Base-by-base conservation (phyloP, 2,888 invertebrate genomes). In the Dascillus cervinus region DNA sequence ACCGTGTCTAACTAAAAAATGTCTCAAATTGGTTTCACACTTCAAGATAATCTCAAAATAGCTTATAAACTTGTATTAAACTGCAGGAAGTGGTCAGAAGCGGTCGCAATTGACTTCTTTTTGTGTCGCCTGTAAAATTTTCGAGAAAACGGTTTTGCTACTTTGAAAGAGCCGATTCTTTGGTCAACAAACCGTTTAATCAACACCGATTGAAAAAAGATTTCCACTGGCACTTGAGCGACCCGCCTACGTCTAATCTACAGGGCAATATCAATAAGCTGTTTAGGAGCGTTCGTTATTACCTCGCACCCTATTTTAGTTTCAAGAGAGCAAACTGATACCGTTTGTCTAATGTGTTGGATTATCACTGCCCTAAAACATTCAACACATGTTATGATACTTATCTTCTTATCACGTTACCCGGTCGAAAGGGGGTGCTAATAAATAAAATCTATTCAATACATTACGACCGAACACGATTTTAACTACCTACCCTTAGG, bases 331-430 rank as follows among this genome's bases (percentile, higher is more conserved):
- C n/a, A n/a, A n/a, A n/a, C 22, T 37, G 34, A 38, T 38, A 34
- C 34, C 11, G 40, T 47, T 47, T 44, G 45, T 34, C 42, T 47
- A 47, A 47, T 47, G 46, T 40, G 44, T 38, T 29, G 44, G 46
- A 49, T 49, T 49, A 49, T 45, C 44, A 36, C 31, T 37, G 38
- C 43, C 46, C 43, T 37, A 46, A 46, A 47, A 44, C 46, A 46
- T 45, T 45, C 44, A 38, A 44, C 60, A 62, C 60, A 60, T 60
- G 60, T 62, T 56, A 47, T 54, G 62, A 60, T 60, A 49, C 53
- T 58, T 62, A 60, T 62, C 56, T 52, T 38, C 49, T 39, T 39
- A 39, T 39, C 39, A 39, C 35, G 35, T 39, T 39, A 39, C 38
- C 31, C 39, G 32, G 32, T 35, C 32, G 32, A n/a, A 13, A 13